Evolutionary conservation across 2,797 vertebrate genomes (phyloP).

Genomic region (Huso huso): DNA sequence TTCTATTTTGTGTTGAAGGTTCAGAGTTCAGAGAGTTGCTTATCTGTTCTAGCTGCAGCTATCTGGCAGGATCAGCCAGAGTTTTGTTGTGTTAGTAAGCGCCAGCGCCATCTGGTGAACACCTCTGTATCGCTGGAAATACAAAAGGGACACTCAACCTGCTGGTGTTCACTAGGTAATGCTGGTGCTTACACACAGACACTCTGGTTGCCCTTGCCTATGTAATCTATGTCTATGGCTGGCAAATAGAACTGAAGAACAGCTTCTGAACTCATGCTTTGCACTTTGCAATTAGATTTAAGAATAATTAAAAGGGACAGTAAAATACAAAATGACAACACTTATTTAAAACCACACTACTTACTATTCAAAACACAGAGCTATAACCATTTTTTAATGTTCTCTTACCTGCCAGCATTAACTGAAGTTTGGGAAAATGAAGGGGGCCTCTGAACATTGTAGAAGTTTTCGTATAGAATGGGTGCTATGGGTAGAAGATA

Average conservation of each 20-base stretch:
- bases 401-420: slow-evolving; percentile 44
- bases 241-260: background rate
- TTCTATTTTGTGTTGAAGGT: no score
- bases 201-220: no score
- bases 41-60: no score
- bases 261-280: background rate
- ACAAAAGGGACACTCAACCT: no score
- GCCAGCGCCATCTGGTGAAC: no score
- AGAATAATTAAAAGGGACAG: background rate
- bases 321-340: background rate
- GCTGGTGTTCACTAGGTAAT: no score
- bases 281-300: background rate
- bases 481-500: slow-evolving; percentile 50
- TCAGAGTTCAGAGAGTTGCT: no score
- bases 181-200: background rate
- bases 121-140: no score
- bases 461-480: slow-evolving; percentile 88
- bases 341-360: background rate
- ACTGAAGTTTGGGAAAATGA: slow-evolving; percentile 29
- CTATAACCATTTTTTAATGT: background rate
- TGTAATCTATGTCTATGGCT: background rate
- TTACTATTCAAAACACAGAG: no score
- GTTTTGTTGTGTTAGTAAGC: no score
- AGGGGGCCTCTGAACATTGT: slow-evolving; percentile 59
- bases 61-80: no score